Conservation (phyloP, 2,888 invertebrate species). For the Acleris cristana region DNA sequence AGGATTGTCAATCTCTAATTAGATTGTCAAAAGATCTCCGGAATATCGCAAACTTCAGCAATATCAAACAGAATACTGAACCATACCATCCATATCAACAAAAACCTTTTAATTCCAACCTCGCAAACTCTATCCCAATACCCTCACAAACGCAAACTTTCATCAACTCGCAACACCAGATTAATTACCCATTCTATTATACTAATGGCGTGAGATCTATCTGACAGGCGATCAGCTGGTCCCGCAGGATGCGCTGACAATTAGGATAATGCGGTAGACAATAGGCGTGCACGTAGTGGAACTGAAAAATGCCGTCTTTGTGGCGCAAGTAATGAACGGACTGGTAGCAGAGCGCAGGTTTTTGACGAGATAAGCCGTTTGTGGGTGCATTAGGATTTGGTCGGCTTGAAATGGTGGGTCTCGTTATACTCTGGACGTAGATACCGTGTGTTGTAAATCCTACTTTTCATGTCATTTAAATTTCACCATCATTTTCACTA, state of each 20-base stretch:
- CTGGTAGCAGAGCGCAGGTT: not conserved
- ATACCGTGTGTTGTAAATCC: too few relatives aligned
- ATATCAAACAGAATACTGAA: too few relatives aligned
- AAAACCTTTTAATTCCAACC: too few relatives aligned
- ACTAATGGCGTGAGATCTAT: conserved; percentile 47
- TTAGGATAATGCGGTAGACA: conserved; percentile 63
- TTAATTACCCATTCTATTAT: conserved; percentile 50
- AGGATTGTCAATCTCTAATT: too few relatives aligned
- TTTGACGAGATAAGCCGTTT: not conserved
- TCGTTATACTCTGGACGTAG: too few relatives aligned
- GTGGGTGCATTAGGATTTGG: not conserved
- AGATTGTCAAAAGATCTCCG: too few relatives aligned
- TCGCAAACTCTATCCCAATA: not conserved
- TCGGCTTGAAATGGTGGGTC: too few relatives aligned
- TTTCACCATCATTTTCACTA: too few relatives aligned
- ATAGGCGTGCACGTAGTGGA: conserved; percentile 38
- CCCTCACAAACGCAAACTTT: conserved; percentile 28
- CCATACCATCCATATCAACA: too few relatives aligned
- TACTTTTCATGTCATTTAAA: too few relatives aligned
- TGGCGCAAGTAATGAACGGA: conserved; percentile 7
- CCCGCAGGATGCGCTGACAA: conserved; percentile 58
- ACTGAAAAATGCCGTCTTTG: conserved; percentile 41
- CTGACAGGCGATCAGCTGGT: conserved; percentile 40
- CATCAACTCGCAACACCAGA: conserved; percentile 22
- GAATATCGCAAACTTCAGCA: too few relatives aligned